Conservation (phyloP, 2,888 invertebrate species). For the Apamea anceps region DNA sequence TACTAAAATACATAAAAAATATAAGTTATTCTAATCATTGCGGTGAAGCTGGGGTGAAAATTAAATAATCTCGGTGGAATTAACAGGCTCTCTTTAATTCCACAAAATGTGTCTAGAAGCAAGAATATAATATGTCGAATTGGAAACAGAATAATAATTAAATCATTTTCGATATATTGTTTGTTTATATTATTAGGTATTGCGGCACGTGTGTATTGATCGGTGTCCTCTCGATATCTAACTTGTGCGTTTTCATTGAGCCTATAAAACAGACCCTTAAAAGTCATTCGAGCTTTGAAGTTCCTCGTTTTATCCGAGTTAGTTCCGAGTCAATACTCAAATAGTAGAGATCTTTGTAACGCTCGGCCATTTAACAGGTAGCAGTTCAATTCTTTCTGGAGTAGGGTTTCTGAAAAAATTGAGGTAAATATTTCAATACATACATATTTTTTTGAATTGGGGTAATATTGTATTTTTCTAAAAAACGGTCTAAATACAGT, state of each 20-base stretch:
- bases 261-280: constrained; percentile 70
- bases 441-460: too few relatives aligned
- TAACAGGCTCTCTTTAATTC: too few relatives aligned
- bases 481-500: too few relatives aligned
- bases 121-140: background rate
- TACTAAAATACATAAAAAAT: too few relatives aligned
- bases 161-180: background rate
- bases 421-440: too few relatives aligned
- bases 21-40: background rate
- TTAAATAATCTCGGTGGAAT: too few relatives aligned
- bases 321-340: constrained; percentile 67
- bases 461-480: too few relatives aligned
- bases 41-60: background rate
- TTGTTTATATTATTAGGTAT: constrained; percentile 6
- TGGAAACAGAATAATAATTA: background rate
- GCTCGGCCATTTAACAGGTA: too few relatives aligned
- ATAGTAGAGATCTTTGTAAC: constrained; percentile 53
- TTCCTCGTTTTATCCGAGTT: constrained; percentile 66
- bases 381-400: too few relatives aligned
- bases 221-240: constrained; percentile 41
- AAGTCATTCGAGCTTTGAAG: constrained; percentile 69
- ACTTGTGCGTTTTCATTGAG: constrained; percentile 59
- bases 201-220: constrained; percentile 4
- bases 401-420: too few relatives aligned
- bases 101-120: too few relatives aligned